Base-by-base conservation (phyloP, 2,888 invertebrate species). In the Sylvicola cinctus region DNA sequence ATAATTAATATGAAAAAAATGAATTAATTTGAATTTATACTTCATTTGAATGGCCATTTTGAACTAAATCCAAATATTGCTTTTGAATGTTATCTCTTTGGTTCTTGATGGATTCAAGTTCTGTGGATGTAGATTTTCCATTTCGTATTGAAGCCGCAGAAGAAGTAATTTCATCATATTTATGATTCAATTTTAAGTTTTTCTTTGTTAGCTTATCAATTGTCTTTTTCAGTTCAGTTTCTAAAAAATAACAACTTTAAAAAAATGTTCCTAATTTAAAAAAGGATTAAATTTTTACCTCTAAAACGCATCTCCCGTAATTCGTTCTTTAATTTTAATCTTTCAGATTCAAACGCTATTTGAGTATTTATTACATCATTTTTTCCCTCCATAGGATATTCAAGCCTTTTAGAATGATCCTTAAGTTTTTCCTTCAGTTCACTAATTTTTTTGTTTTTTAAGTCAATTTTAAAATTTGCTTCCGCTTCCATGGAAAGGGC, bases 401-500 rank as follows among this genome's bases (percentile, higher is more conserved):
- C 8, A 8, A 6, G 20, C 20, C 8, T 20, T 20, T 8, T 8
- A 20, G 20, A 6, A 8, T 6, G 8, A 20, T 8, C 20, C 20
- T 20, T 8, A 20, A n/a, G n/a, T n/a, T n/a, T n/a, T n/a, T n/a
- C 37, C 17, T 46, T 45, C 34, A 58, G 53, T 11, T 55, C 50
- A 43, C 53, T 40, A 42, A 46, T 56, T 48, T 3, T 38, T 29
- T 33, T 34, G 28, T 28, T 28, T 28, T 12, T 34, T 28, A 8
- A 14, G 12, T 28, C 66, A 14, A 78, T 62, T 41, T 69, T 66
- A 34, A 65, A 65, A 50, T 79, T 80, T 40, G 79, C 79, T 47
- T 79, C 76, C 26, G 72, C 68, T 58, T 83, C 81, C 10, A 81
- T 74, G 41, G 68, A 69, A 38, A 81, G 52, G 3, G 81, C 80